Base-by-base conservation (phyloP, 1,140 invertebrate species). In the Araneus ventricosus region DNA sequence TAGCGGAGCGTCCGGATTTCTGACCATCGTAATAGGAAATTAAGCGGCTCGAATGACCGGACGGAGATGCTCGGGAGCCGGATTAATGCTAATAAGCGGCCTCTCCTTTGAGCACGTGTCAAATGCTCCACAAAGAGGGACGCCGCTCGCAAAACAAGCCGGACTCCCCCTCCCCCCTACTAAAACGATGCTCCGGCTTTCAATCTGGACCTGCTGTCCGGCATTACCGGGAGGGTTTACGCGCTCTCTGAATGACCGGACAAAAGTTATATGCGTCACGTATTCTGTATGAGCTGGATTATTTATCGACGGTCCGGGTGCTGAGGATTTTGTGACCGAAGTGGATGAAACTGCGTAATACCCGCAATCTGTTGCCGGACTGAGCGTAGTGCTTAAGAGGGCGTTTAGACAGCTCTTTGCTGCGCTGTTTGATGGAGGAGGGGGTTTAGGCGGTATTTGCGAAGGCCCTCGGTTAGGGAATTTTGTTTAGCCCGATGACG, bases 21-120 rank as follows among this genome's bases (percentile, higher is more conserved):
- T 93, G 91, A 52, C 91, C 91, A 67, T 93, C 91, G 91, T 93
- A 93, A 93, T 93, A 93, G 91, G 84, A 93, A 93, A 93, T 93
- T 93, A 93, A 93, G 91, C 91, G 91, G 63, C 91, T 93, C 91
- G 84, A 87, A 91, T 91, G 90, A 88, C 91, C 85, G 70, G 41
- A 87, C 84, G 27, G 80, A 45, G 70, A 45, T 89, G 30, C 41
- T 82, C 39, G 88, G 27, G 30, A 91, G 75, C 89, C 91, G 91
- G 91, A 93, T 93, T 93, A 93, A 93, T 93, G 91, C 91, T 93
- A 93, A 93, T 93, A 93, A 93, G 91, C 91, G 91, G 91, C 91
- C 84, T 87, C 85, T 67, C 91, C 91, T 93, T 93, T 88, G 91
- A 93, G 91, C 91, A 93, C 85, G 91, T 93, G 91, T 93, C 91